phyloP scores from a whole-genome alignment of 2,797 vertebrate species.

The Enteromius unitaeniatus region DNA sequence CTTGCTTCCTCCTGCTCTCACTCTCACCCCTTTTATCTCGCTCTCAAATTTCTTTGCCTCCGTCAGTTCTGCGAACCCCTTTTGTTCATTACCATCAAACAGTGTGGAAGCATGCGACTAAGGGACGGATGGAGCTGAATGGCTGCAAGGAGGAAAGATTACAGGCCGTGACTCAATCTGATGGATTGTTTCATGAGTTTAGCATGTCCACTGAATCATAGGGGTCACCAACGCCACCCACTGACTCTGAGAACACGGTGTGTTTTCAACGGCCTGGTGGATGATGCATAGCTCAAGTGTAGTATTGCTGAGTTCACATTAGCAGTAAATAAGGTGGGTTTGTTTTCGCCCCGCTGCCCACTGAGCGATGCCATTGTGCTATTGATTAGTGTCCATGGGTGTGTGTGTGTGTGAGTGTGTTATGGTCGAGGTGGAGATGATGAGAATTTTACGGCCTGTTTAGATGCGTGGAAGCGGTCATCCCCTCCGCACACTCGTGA shows the following conservation, averaged over 20 bases:
- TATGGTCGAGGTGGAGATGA: constrained; percentile 1
- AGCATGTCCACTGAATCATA: constrained; percentile 46
- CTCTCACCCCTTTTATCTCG: constrained; percentile 33
- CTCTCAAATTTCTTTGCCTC: constrained; percentile 71
- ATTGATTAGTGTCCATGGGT: constrained; percentile 46
- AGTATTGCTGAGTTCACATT: constrained; percentile 46
- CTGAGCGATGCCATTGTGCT: constrained; percentile 36
- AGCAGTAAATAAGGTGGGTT: constrained; percentile 50
- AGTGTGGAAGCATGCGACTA: not conserved
- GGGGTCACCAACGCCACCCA: constrained; percentile 43
- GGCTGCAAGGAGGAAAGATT: constrained; percentile 33
- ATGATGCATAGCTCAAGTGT: constrained; percentile 41
- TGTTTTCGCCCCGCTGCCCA: constrained; percentile 48
- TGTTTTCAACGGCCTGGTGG: not conserved
- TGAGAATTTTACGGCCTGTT: constrained; percentile 35
- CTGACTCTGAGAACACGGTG: constrained; percentile 22
- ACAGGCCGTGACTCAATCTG: constrained; percentile 19
- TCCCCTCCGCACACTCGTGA: constrained; percentile 11
- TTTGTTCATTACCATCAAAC: constrained; percentile 40
- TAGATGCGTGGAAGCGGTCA: not conserved
- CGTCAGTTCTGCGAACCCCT: constrained; percentile 46
- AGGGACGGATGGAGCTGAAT: not conserved
- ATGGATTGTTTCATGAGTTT: constrained; percentile 41
- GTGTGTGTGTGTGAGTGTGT: constrained; percentile 31
- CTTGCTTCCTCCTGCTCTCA: not conserved